Evolutionary conservation across 92 coral and sea anemone species (phyloP).

Genomic region (Zoanthus gigantus): DNA sequence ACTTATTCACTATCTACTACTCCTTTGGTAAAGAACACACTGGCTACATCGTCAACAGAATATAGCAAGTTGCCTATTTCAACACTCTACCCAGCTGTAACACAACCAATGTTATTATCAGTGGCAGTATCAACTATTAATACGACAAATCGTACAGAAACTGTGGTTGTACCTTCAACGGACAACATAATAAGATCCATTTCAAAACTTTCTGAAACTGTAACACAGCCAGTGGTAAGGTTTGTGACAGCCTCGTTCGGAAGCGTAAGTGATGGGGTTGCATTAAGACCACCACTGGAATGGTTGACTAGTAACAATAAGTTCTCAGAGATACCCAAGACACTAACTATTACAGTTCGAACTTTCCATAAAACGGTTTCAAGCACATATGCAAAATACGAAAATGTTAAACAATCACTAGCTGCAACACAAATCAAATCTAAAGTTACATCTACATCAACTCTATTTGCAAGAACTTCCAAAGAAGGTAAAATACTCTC

Average conservation of each 20-base stretch:
- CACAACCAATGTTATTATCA: neutral
- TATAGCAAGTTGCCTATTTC: neutral
- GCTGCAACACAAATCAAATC: neutral
- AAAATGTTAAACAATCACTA: neutral
- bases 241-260: neutral
- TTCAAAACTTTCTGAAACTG: neutral
- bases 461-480: neutral
- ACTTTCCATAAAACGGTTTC: neutral
- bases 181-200: neutral
- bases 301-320: neutral
- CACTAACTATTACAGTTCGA: neutral
- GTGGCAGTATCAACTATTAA: neutral
- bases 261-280: neutral
- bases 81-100: neutral
- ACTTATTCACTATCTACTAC: neutral
- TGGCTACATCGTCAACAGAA: neutral
- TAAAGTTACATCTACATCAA: neutral
- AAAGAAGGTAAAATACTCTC: neutral
- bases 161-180: neutral
- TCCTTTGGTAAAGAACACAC: neutral
- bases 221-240: neutral
- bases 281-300: neutral
- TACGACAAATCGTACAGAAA: neutral
- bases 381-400: neutral
- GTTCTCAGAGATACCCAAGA: neutral